phyloP scores from a whole-genome alignment of 2,888 invertebrate species.

The Acanthosepion esculentum region DNA sequence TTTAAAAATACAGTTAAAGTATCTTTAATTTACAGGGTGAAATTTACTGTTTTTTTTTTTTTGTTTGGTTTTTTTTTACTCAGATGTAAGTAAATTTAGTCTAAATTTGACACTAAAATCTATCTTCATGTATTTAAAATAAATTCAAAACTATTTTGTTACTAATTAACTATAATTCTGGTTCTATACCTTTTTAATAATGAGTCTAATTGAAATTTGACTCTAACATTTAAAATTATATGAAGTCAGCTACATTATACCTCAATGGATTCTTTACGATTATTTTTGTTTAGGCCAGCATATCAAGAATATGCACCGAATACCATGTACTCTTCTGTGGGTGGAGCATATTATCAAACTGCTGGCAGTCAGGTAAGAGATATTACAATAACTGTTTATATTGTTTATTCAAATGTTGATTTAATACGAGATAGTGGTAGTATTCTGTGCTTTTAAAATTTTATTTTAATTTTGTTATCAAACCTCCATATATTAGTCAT shows the following conservation, averaged over 20 bases:
- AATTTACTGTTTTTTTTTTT: not conserved
- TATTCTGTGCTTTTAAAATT: not conserved
- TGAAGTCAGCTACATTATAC: not conserved
- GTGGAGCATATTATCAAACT: constrained; percentile 84
- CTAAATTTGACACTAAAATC: not conserved
- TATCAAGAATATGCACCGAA: constrained; percentile 70
- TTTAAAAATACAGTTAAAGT: not conserved
- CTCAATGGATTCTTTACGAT: not conserved
- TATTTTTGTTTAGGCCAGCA: constrained; percentile 58
- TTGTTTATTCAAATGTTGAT: not conserved
- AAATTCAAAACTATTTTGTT: not conserved
- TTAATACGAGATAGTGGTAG: not conserved
- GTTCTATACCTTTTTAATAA: not conserved
- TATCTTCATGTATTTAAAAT: not conserved
- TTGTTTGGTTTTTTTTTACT: not conserved
- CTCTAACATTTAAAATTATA: not conserved
- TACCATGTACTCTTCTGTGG: constrained; percentile 80
- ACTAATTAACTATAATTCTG: not conserved
- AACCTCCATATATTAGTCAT: not conserved
- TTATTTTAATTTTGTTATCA: not conserved
- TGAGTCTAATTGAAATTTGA: not conserved
- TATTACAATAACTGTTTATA: not conserved
- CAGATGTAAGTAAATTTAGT: not conserved
- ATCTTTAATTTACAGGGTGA: not conserved
- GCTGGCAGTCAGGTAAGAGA: constrained; percentile 79